These are phyloP conservation scores for Apamea crenata DNA, from an alignment of 2,888 invertebrate species.

Conservation along the genomic window DNA sequence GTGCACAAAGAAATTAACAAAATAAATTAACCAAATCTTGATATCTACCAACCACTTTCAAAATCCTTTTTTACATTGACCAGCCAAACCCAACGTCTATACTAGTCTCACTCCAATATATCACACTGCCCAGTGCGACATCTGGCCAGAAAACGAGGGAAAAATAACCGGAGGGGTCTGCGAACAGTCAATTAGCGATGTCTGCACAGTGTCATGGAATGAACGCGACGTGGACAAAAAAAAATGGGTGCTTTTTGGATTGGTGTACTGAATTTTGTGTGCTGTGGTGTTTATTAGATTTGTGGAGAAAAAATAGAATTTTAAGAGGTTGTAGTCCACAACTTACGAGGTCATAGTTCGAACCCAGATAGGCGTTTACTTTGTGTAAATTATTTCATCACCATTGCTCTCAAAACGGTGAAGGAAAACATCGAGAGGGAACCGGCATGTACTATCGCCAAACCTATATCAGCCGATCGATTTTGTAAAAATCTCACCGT, in stretches of 20 bases:
- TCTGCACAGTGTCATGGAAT: constrained; percentile 66
- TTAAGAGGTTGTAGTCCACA: background rate
- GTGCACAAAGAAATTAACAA: background rate
- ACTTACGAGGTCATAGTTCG: no score
- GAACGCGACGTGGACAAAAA: constrained; percentile 28
- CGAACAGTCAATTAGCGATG: constrained; percentile 70
- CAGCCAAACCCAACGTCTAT: background rate
- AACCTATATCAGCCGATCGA: no score
- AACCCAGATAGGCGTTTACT: no score
- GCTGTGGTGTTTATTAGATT: background rate
- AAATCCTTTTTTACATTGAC: background rate
- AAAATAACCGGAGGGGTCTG: constrained; percentile 64
- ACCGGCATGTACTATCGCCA: no score
- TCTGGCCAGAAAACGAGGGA: constrained; percentile 61
- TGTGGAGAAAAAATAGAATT: background rate
- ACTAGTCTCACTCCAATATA: constrained; percentile 28
- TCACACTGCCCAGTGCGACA: constrained; percentile 49
- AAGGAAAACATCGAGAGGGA: no score
- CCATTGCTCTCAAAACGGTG: no score
- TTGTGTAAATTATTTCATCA: no score
- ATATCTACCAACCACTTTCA: background rate
- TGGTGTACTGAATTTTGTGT: background rate
- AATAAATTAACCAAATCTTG: background rate
- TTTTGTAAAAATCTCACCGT: no score
- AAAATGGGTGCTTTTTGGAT: background rate